Percentiles rank a stretch among this genome's conserved stretches.
phyloP scores from a whole-genome alignment of 2,113 vertebrate genomes.

The Geococcyx californianus region DNA sequence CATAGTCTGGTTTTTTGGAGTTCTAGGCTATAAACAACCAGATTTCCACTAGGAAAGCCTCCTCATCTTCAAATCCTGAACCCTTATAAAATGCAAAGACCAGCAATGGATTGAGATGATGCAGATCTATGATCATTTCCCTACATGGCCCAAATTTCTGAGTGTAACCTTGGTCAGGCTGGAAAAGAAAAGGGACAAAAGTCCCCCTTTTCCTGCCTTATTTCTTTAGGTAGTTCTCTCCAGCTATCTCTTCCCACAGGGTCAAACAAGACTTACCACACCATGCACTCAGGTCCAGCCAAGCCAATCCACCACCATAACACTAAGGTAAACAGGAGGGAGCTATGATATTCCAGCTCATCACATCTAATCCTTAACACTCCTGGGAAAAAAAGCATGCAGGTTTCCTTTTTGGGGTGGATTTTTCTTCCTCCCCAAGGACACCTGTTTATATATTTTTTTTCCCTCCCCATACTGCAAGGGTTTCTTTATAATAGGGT shows the following conservation, averaged over 20 bases:
- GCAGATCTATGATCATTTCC: background rate
- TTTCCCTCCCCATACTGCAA: accelerated
- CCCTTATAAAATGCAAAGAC: background rate
- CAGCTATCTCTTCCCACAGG: background rate
- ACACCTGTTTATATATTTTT: background rate
- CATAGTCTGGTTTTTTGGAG: background rate
- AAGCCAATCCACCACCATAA: background rate
- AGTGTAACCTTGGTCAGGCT: background rate
- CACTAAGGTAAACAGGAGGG: background rate
- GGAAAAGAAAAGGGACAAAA: background rate
- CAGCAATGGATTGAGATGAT: accelerated
- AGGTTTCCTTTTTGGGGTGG: background rate
- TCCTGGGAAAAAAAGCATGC: background rate
- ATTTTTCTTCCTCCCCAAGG: background rate
- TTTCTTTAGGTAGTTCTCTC: background rate
- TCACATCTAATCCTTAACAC: background rate
- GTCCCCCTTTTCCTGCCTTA: background rate
- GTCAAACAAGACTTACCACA: background rate
- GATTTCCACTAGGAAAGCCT: background rate
- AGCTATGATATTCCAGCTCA: background rate
- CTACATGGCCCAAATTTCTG: background rate
- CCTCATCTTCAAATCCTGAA: accelerated
- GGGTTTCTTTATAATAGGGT: constrained; percentile 39
- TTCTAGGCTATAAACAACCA: background rate
- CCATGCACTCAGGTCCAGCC: background rate